Conservation (phyloP, 2,113 vertebrate genomes). For the Progne subis region DNA sequence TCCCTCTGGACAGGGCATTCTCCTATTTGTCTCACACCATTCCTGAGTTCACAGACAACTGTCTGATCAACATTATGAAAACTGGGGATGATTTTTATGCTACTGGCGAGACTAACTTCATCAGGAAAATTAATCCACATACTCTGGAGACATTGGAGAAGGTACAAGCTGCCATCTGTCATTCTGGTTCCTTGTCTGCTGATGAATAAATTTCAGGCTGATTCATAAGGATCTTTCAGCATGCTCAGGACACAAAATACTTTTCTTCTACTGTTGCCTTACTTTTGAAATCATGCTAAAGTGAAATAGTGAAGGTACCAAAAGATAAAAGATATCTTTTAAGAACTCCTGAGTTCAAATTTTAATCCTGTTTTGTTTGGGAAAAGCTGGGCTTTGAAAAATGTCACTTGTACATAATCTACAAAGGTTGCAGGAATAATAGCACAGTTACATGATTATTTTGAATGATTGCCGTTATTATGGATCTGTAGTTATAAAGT, state of each 20-base stretch:
- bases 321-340: background rate
- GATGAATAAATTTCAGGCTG: background rate
- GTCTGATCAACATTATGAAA: slow-evolving; percentile 91
- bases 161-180: slow-evolving; percentile 66
- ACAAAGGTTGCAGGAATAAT: background rate
- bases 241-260: background rate
- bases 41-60: slow-evolving; percentile 96
- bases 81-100: slow-evolving; percentile 89
- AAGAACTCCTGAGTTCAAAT: background rate
- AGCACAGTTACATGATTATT: background rate
- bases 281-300: background rate
- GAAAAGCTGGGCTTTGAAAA: background rate
- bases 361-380: background rate
- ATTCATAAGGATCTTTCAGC: background rate
- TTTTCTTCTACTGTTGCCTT: background rate
- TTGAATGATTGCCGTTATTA: slow-evolving; percentile 9
- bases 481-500: background rate
- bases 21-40: slow-evolving; percentile 85
- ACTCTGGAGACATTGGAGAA: slow-evolving; percentile 87
- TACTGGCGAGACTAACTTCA: slow-evolving; percentile 89
- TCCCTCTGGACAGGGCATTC: slow-evolving; percentile 77
- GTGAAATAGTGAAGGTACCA: background rate
- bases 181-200: background rate
- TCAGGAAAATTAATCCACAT: slow-evolving; percentile 85
- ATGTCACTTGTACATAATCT: background rate